A percentile compares a stretch with the other conserved stretches of the same genome.
Evolutionary conservation across 2,888 invertebrate genomes (phyloP).

Genomic region (Caradrina clavipalpis): DNA sequence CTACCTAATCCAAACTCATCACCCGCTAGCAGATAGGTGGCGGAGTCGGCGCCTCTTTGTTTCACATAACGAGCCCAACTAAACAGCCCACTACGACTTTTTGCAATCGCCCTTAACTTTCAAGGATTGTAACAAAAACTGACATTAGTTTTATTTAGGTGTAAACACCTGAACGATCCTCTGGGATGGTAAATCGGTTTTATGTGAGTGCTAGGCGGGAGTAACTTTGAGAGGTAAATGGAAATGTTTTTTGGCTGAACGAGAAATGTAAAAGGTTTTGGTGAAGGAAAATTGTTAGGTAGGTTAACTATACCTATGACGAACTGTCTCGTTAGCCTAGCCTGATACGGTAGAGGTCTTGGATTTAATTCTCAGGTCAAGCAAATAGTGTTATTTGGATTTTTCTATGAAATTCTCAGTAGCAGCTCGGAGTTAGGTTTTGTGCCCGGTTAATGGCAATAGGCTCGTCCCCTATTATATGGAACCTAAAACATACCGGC

Average conservation of each 20-base stretch:
- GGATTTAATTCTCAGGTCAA: too few relatives aligned
- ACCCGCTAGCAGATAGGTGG: conserved; percentile 77
- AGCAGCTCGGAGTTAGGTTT: too few relatives aligned
- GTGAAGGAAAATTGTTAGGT: too few relatives aligned
- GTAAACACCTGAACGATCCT: conserved; percentile 38
- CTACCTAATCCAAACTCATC: conserved; percentile 52
- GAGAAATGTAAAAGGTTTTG: too few relatives aligned
- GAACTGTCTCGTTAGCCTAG: too few relatives aligned
- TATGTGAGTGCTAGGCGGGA: conserved; percentile 17
- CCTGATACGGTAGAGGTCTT: too few relatives aligned
- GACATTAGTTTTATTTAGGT: conserved; percentile 61
- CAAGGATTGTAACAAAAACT: conserved; percentile 63
- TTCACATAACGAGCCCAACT: conserved; percentile 80
- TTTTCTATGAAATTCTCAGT: too few relatives aligned
- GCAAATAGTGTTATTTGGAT: too few relatives aligned
- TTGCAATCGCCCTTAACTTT: conserved; percentile 71
- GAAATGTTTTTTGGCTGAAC: neutral
- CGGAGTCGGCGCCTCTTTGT: conserved; percentile 77
- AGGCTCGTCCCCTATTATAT: too few relatives aligned
- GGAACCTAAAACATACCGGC: too few relatives aligned
- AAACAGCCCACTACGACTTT: conserved; percentile 83
- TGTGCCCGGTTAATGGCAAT: too few relatives aligned
- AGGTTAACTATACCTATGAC: too few relatives aligned
- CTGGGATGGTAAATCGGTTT: conserved; percentile 22
- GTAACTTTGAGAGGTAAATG: conserved; percentile 7